These are phyloP conservation scores for Leucophenga maculata DNA, from an alignment of 2,888 invertebrate species.

Conservation along the genomic window DNA sequence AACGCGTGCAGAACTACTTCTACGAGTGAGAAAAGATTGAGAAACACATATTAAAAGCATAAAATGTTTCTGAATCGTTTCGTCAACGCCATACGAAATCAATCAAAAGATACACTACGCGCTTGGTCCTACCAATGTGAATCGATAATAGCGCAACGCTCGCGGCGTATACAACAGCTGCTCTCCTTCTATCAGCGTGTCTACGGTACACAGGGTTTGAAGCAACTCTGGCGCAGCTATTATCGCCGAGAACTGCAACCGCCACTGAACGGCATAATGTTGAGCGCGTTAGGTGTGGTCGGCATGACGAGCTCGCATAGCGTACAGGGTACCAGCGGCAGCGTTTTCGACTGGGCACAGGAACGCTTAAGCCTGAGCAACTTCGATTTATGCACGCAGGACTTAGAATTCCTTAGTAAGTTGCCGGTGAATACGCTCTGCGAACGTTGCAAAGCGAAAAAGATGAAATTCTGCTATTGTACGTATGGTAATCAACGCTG, in stretches of 20 bases:
- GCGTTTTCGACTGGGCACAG: conserved; percentile 76
- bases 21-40: no score
- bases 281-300: conserved; percentile 75
- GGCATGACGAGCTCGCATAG: conserved; percentile 63
- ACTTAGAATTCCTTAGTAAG: conserved; percentile 75
- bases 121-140: conserved; percentile 76
- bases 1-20: no score
- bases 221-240: conserved; percentile 73
- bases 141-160: conserved; percentile 76
- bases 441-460: conserved; percentile 57
- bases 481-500: conserved; percentile 58
- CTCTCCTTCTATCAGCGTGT: conserved; percentile 77
- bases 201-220: conserved; percentile 77
- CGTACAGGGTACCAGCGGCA: conserved; percentile 66
- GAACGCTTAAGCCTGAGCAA: conserved; percentile 76
- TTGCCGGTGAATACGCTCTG: conserved; percentile 74
- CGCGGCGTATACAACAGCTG: conserved; percentile 78
- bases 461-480: conserved; percentile 67
- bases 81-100: conserved; percentile 70
- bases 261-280: conserved; percentile 74
- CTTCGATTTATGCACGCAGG: conserved; percentile 75
- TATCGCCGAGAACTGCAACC: conserved; percentile 68
- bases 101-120: conserved; percentile 73
- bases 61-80: conserved; percentile 63
- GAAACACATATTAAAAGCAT: background rate